Percentiles rank a stretch among this genome's conserved stretches.
phyloP scores from a whole-genome alignment of 1,140 invertebrate species.

The Drosophila pectinifera region DNA sequence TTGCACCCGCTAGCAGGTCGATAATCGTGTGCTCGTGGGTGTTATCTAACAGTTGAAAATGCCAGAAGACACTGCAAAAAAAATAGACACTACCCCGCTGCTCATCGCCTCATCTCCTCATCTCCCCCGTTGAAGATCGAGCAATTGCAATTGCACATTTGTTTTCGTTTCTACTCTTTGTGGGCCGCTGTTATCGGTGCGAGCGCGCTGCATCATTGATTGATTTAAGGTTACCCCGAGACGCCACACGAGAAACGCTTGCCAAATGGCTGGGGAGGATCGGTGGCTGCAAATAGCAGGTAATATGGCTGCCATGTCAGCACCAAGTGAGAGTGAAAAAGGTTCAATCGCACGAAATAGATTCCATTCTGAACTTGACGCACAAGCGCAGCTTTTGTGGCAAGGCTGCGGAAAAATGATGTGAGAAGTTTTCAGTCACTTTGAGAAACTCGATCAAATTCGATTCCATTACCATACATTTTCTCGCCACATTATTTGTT shows the following conservation, averaged over 20 bases:
- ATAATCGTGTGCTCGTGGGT: conserved; percentile 21
- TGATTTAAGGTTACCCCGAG: conserved; percentile 80
- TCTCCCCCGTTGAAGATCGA: conserved; percentile 7
- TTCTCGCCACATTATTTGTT: not conserved
- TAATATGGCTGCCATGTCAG: not conserved
- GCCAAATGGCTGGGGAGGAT: conserved; percentile 49
- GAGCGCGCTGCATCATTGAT: conserved; percentile 63
- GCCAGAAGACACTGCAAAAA: conserved; percentile 46
- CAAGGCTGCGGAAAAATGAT: not conserved
- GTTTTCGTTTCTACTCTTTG: conserved; percentile 29
- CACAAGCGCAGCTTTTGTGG: not conserved
- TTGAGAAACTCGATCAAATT: not conserved
- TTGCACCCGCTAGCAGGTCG: conserved; percentile 1
- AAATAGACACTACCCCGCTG: conserved; percentile 20
- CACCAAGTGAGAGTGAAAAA: conserved; percentile 12
- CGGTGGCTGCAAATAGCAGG: conserved; percentile 9
- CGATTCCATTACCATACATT: too few species aligned
- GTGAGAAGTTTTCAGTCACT: not conserved
- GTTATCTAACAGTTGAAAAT: conserved; percentile 63
- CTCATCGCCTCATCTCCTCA: not conserved
- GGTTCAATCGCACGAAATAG: too few species aligned
- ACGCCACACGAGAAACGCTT: conserved; percentile 57
- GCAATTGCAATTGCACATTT: conserved; percentile 40
- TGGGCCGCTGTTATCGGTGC: conserved; percentile 60
- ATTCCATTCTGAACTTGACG: not conserved